Conservation (phyloP, 2,888 invertebrate species). For the Frankliniella fusca region DNA sequence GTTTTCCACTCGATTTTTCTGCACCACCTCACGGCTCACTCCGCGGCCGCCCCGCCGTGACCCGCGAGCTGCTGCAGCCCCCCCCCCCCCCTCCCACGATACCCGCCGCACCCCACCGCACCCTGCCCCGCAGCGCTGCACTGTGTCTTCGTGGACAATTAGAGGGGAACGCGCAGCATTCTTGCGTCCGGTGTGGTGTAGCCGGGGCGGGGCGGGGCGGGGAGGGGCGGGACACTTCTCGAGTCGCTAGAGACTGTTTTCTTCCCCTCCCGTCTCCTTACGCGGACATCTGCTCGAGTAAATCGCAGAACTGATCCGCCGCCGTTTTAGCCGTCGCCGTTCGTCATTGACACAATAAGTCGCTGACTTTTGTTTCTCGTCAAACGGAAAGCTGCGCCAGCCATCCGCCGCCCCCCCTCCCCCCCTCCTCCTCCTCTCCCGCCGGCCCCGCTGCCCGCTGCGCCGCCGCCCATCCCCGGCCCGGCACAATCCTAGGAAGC, state of each 20-base stretch:
- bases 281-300: too few relatives aligned
- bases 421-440: too few relatives aligned
- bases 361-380: too few relatives aligned
- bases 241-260: background rate
- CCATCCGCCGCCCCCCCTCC: too few relatives aligned
- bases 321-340: too few relatives aligned
- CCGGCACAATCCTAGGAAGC: too few relatives aligned
- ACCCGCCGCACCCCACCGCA: background rate
- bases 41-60: background rate
- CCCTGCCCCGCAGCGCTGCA: background rate
- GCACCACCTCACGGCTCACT: background rate
- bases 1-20: too few relatives aligned
- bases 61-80: background rate
- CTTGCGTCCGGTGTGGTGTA: background rate
- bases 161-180: background rate
- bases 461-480: too few relatives aligned
- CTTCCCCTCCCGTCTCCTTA: background rate
- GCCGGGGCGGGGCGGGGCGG: background rate
- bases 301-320: too few relatives aligned
- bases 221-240: background rate
- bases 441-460: too few relatives aligned
- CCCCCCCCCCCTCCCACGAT: background rate
- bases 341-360: too few relatives aligned
- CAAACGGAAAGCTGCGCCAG: too few relatives aligned
- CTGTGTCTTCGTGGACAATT: background rate